Evolutionary conservation across 2,888 invertebrate genomes (phyloP).

Genomic region (Temnothorax ravouxi): DNA sequence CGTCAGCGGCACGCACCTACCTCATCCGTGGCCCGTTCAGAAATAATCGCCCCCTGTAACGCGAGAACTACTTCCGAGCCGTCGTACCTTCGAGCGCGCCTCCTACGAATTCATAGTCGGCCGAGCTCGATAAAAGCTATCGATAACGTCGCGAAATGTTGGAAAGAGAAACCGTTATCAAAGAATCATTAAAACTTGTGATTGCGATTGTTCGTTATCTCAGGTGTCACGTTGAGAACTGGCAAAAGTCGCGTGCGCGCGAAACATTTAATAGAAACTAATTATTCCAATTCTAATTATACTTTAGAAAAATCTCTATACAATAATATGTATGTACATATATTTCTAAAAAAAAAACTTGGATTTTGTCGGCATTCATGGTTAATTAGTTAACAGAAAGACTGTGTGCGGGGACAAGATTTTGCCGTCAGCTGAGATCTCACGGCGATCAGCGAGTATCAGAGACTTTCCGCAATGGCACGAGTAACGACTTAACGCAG

Average conservation of each 20-base stretch:
- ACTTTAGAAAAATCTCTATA: not conserved
- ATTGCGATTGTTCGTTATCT: not conserved
- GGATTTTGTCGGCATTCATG: not conserved
- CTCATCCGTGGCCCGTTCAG: constrained; percentile 6
- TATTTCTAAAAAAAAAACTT: not conserved
- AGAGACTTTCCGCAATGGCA: constrained; percentile 44
- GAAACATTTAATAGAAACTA: not conserved
- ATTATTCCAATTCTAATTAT: constrained; percentile 16
- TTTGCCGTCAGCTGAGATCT: constrained; percentile 19
- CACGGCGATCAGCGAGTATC: constrained; percentile 39
- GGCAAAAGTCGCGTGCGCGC: not conserved
- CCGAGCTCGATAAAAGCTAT: constrained; percentile 1
- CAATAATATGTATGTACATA: not conserved
- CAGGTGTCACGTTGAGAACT: not conserved
- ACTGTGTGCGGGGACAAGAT: not conserved
- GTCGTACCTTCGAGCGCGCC: constrained; percentile 13
- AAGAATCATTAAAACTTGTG: constrained; percentile 5
- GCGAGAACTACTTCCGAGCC: constrained; percentile 43
- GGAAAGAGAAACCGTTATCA: not conserved
- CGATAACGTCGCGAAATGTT: constrained; percentile 16
- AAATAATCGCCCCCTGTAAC: constrained; percentile 42
- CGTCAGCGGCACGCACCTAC: constrained; percentile 24
- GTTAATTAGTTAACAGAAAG: constrained; percentile 8
- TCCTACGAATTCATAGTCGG: not conserved
- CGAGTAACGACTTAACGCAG: constrained; percentile 60